Percentiles rank a stretch among this genome's conserved stretches.
Conservation (phyloP, 2,113 vertebrate genomes). For the Gnathonemus longibarbis region DNA sequence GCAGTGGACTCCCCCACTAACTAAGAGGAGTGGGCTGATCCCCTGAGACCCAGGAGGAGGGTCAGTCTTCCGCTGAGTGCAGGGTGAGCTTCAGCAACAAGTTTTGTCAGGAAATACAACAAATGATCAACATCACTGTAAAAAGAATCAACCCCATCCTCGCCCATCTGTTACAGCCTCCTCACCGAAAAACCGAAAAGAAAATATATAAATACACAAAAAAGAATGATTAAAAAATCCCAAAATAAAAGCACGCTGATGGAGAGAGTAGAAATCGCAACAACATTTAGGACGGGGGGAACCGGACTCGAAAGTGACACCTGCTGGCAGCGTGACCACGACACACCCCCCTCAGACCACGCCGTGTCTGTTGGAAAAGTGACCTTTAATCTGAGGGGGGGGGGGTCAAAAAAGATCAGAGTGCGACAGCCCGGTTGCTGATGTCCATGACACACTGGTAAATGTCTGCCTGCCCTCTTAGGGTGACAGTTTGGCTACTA, state of each 20-base stretch:
- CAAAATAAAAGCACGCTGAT: slow-evolving; percentile 42
- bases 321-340: not conserved
- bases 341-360: not conserved
- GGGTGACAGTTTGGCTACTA: not conserved
- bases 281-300: slow-evolving; percentile 7
- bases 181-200: not conserved
- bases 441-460: not conserved
- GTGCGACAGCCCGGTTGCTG: slow-evolving; percentile 3
- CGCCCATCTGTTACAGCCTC: not conserved
- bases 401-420: not conserved
- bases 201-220: not conserved
- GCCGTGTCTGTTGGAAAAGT: not conserved
- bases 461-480: not conserved
- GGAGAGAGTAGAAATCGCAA: slow-evolving; percentile 5
- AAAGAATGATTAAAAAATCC: slow-evolving; percentile 32
- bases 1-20: no score
- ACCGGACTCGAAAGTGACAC: not conserved
- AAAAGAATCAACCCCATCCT: not conserved
- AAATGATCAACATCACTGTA: not conserved
- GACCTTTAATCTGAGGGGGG: slow-evolving; percentile 33
- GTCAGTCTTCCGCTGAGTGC: not conserved
- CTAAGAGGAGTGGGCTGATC: not conserved
- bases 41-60: not conserved
- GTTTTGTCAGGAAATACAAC: not conserved
- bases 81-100: not conserved